These are phyloP conservation scores for Lamprologus lemairii DNA, from an alignment of 2,113 vertebrate genomes.

Conservation along the genomic window DNA sequence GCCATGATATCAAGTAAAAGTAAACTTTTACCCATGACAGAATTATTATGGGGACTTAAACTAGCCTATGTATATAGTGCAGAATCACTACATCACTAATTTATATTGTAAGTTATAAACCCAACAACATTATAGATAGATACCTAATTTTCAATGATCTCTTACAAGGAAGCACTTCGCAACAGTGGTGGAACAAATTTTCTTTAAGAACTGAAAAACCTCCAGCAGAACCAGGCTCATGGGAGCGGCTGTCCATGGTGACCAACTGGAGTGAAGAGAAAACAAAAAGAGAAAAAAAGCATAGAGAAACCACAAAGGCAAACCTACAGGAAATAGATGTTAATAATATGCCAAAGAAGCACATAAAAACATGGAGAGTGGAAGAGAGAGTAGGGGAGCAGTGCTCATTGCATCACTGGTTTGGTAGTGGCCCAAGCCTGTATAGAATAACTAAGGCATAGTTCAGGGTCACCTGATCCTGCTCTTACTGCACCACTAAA, in stretches of 20 bases:
- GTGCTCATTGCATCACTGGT: background rate
- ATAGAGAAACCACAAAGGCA: background rate
- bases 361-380: background rate
- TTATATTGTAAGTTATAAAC: background rate
- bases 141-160: background rate
- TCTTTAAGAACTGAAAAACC: background rate
- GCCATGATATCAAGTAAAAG: background rate
- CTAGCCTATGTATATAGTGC: background rate
- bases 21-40: background rate
- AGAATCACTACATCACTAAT: background rate
- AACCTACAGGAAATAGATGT: background rate
- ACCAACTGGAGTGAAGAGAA: background rate
- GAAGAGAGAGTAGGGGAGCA: background rate
- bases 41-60: background rate
- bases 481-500: background rate
- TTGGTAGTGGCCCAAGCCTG: background rate
- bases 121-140: background rate
- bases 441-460: background rate
- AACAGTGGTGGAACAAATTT: background rate
- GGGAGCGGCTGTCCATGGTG: background rate
- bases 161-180: background rate
- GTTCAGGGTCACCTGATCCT: background rate
- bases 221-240: background rate
- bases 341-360: background rate
- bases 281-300: background rate